Evolutionary conservation across 2,113 vertebrate species (phyloP).

Genomic region (Stegastes partitus): DNA sequence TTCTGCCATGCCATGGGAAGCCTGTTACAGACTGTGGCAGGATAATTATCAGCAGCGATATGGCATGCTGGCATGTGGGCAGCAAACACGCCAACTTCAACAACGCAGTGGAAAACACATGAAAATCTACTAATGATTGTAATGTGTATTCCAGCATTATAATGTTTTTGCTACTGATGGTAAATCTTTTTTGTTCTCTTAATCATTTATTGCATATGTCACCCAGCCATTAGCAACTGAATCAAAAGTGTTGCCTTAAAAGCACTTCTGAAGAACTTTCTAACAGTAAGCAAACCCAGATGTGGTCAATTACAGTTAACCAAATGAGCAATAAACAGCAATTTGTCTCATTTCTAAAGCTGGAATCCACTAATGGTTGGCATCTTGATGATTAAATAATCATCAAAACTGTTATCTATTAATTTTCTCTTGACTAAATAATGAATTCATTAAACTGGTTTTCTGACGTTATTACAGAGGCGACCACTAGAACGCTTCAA

Average conservation of each 20-base stretch:
- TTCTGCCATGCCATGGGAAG: neutral
- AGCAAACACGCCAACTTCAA: constrained; percentile 1
- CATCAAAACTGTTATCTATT: constrained; percentile 20
- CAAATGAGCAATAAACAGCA: constrained; percentile 12
- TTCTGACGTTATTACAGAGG: constrained; percentile 25
- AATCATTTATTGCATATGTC: neutral
- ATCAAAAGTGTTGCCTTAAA: neutral
- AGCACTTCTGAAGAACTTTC: neutral
- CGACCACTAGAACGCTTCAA: constrained; percentile 1
- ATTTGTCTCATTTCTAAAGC: constrained; percentile 14
- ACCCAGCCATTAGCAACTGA: neutral
- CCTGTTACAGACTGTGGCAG: neutral
- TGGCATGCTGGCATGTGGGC: constrained; percentile 8
- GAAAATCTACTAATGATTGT: neutral
- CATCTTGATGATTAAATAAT: constrained; percentile 22
- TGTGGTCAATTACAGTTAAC: constrained; percentile 20
- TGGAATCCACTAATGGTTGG: constrained; percentile 23
- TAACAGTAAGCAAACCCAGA: neutral
- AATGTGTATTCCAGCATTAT: neutral
- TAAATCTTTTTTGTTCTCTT: neutral
- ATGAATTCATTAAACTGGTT: constrained; percentile 26
- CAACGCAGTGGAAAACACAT: neutral
- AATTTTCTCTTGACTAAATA: neutral
- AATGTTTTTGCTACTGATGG: neutral
- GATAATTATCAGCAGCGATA: constrained; percentile 30